These are phyloP conservation scores for Botia almorhae DNA, from an alignment of 2,797 vertebrate species.

Conservation along the genomic window DNA sequence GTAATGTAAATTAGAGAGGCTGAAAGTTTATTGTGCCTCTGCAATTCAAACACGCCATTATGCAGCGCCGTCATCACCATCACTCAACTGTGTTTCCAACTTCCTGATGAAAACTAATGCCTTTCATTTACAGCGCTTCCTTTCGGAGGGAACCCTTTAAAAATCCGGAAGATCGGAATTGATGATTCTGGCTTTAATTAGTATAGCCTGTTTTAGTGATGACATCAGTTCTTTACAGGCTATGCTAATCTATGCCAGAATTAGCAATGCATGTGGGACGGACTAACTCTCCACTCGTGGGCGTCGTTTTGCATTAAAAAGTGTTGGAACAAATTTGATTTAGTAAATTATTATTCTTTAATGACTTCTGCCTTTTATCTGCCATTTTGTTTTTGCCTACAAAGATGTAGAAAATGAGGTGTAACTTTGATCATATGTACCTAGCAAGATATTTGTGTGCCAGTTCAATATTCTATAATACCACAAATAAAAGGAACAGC, in stretches of 20 bases:
- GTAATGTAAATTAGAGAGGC: slow-evolving; percentile 4
- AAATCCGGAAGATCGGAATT: slow-evolving; percentile 64
- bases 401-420: neutral
- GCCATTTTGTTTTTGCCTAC: neutral
- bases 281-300: slow-evolving; percentile 42
- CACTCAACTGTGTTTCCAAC: slow-evolving; percentile 7
- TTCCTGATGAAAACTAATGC: slow-evolving; percentile 48
- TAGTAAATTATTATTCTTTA: neutral
- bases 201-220: slow-evolving; percentile 80
- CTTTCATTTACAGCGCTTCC: slow-evolving; percentile 61
- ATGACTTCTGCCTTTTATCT: neutral
- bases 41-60: neutral
- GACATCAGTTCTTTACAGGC: slow-evolving; percentile 87
- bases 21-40: neutral
- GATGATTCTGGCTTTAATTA: slow-evolving; percentile 80
- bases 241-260: slow-evolving; percentile 90
- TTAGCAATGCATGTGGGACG: slow-evolving; percentile 73
- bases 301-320: slow-evolving; percentile 3
- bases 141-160: slow-evolving; percentile 48
- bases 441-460: neutral
- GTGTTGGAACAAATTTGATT: neutral
- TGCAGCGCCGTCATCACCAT: slow-evolving; percentile 1
- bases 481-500: slow-evolving; percentile 11
- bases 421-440: neutral
- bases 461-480: neutral